These are phyloP conservation scores for Drosophila lacicola DNA, from an alignment of 2,888 invertebrate genomes.

Conservation along the genomic window DNA sequence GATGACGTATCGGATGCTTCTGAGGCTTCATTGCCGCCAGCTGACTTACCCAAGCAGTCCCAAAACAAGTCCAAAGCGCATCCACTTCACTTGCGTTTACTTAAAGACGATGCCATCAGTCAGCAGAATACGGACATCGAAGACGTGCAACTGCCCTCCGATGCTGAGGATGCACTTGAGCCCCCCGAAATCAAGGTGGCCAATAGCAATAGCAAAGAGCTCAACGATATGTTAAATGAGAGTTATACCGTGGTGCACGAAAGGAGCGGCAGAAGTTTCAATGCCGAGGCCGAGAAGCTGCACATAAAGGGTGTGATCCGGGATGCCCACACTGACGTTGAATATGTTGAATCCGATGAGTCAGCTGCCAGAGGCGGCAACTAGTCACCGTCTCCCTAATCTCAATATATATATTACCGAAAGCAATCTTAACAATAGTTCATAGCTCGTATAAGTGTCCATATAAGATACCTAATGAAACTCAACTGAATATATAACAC, in stretches of 20 bases:
- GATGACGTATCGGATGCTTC: slow-evolving; percentile 81
- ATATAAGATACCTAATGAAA: slow-evolving; percentile 39
- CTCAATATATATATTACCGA: slow-evolving; percentile 22
- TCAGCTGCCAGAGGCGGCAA: slow-evolving; percentile 77
- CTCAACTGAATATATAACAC: slow-evolving; percentile 37
- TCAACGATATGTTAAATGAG: slow-evolving; percentile 85
- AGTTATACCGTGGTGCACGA: slow-evolving; percentile 85
- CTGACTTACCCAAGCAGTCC: slow-evolving; percentile 30
- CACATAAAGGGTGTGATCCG: slow-evolving; percentile 86
- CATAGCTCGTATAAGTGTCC: slow-evolving; percentile 49
- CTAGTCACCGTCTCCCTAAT: slow-evolving; percentile 43
- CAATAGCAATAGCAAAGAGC: slow-evolving; percentile 73
- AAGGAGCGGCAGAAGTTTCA: slow-evolving; percentile 84
- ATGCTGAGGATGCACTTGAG: slow-evolving; percentile 85
- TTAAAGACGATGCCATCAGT: slow-evolving; percentile 53
- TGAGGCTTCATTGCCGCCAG: slow-evolving; percentile 48
- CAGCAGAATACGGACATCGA: slow-evolving; percentile 85
- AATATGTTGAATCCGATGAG: slow-evolving; percentile 86
- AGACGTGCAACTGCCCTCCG: slow-evolving; percentile 85
- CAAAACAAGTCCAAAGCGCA: slow-evolving; percentile 48
- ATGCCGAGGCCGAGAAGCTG: slow-evolving; percentile 85
- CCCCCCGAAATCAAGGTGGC: slow-evolving; percentile 47
- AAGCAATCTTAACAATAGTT: slow-evolving; percentile 50
- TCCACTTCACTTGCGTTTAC: slow-evolving; percentile 49
- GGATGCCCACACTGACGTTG: slow-evolving; percentile 86